A percentile compares a stretch with the other conserved stretches of the same genome.
These are phyloP conservation scores for Drosophila pruinosa DNA, from an alignment of 1,140 invertebrate genomes.

Conservation along the genomic window DNA sequence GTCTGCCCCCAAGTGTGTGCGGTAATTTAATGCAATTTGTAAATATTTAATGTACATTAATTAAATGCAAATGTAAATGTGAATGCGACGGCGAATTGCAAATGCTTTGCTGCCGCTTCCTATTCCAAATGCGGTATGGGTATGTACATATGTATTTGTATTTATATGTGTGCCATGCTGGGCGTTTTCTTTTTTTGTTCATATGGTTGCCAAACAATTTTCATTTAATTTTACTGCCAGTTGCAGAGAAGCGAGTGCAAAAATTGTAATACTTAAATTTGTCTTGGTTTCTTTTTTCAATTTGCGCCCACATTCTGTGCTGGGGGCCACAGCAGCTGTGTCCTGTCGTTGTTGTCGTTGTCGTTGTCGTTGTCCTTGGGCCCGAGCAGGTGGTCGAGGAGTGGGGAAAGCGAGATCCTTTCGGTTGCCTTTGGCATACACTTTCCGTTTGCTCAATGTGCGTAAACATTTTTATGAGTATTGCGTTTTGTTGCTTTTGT, in stretches of 20 bases:
- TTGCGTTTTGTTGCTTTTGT: slow-evolving; percentile 49
- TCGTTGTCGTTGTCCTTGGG: slow-evolving; percentile 30
- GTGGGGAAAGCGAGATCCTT: slow-evolving; percentile 6
- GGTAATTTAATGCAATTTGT: slow-evolving; percentile 75
- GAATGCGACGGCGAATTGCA: slow-evolving; percentile 10
- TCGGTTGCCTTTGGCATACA: slow-evolving; percentile 22
- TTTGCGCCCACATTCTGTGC: slow-evolving; percentile 20
- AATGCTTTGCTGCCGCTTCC: slow-evolving; percentile 7
- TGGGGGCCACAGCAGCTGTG: slow-evolving; percentile 40
- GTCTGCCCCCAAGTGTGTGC: too few relatives aligned
- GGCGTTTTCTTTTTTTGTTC: slow-evolving; percentile 15
- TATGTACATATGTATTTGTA: slow-evolving; percentile 2
- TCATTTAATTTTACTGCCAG: slow-evolving; percentile 74
- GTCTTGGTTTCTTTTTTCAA: slow-evolving; percentile 29
- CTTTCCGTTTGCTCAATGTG: slow-evolving; percentile 66
- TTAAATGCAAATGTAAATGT: slow-evolving; percentile 70
- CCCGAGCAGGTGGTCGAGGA: slow-evolving; percentile 41
- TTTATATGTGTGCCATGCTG: background rate
- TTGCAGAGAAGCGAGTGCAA: slow-evolving; percentile 42
- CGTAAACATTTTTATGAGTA: slow-evolving; percentile 77
- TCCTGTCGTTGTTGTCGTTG: slow-evolving; percentile 23
- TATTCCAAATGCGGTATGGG: slow-evolving; percentile 4
- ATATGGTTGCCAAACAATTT: slow-evolving; percentile 39
- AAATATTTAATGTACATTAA: slow-evolving; percentile 81
- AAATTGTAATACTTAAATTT: slow-evolving; percentile 38